These are phyloP conservation scores for Lates calcarifer DNA, from an alignment of 2,113 vertebrate genomes.

Conservation along the genomic window DNA sequence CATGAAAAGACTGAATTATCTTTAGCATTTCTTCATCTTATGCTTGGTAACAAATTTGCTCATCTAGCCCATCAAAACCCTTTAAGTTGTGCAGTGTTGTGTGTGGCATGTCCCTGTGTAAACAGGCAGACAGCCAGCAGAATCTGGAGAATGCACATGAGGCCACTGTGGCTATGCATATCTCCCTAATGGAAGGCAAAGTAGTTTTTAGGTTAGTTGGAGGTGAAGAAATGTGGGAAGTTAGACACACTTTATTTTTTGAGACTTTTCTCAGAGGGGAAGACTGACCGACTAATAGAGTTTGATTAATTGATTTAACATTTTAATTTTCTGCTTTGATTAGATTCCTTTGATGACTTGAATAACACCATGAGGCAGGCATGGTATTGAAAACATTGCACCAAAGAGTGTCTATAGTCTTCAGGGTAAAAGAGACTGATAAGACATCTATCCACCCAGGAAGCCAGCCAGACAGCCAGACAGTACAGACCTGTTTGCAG, in stretches of 20 bases:
- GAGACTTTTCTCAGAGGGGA: neutral
- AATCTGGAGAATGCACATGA: no score
- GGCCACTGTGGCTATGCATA: neutral
- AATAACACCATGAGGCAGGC: slow-evolving; percentile 29
- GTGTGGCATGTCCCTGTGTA: no score
- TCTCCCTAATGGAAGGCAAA: neutral
- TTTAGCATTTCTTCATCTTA: no score
- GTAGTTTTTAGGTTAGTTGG: neutral
- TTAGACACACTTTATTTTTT: slow-evolving; percentile 1
- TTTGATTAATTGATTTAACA: slow-evolving; percentile 52
- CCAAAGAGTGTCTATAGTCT: slow-evolving; percentile 33
- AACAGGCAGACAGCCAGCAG: no score
- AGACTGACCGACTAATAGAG: slow-evolving; percentile 11
- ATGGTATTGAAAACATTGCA: slow-evolving; percentile 24
- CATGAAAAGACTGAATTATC: no score
- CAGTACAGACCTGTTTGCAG: slow-evolving; percentile 36
- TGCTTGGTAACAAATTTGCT: no score
- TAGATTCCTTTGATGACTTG: slow-evolving; percentile 54
- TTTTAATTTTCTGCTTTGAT: slow-evolving; percentile 60
- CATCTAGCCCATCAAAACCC: no score
- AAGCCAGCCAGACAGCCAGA: slow-evolving; percentile 17
- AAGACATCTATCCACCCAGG: slow-evolving; percentile 44
- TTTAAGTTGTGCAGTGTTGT: no score
- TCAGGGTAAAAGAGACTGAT: slow-evolving; percentile 23
- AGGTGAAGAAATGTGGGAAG: slow-evolving; percentile 2